Conservation (phyloP, 2,888 invertebrate species). For the Pristionchus entomophagus region DNA sequence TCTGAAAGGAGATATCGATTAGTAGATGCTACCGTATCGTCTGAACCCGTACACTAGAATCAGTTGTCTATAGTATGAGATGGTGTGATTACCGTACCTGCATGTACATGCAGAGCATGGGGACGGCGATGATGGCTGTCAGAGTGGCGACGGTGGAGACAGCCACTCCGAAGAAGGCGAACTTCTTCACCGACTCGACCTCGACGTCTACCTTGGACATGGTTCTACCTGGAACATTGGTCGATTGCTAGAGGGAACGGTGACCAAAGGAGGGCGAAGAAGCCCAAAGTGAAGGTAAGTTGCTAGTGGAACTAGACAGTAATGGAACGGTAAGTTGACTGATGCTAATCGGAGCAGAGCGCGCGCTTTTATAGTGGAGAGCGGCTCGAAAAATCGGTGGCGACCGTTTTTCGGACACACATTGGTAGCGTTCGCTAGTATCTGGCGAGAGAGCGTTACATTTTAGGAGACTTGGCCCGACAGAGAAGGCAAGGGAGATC, state of each 20-base stretch:
- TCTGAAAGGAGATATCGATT: conserved; percentile 12
- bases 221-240: no score
- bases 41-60: neutral
- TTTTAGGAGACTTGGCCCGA: neutral
- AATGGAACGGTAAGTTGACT: neutral
- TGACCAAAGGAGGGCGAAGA: neutral
- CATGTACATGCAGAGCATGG: conserved; percentile 69
- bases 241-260: no score
- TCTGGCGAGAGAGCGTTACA: neutral
- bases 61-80: neutral
- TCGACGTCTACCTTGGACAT: conserved; percentile 53
- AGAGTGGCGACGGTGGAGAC: conserved; percentile 62
- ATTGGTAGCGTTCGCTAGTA: neutral
- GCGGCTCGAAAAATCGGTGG: neutral
- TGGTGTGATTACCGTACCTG: conserved; percentile 15
- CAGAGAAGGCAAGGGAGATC: neutral
- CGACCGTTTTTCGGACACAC: conserved; percentile 5
- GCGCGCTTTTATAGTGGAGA: neutral
- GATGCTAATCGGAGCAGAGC: neutral
- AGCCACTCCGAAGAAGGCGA: conserved; percentile 73
- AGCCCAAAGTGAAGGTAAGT: neutral
- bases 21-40: conserved; percentile 2
- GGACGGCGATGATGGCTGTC: conserved; percentile 61
- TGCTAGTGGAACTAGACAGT: neutral
- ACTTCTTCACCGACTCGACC: conserved; percentile 69